Evolutionary conservation across 23 tunicate genomes (phyloP), one percentile per base, ranked within the genome.

Genomic region (Trididemnum clinides): DNA sequence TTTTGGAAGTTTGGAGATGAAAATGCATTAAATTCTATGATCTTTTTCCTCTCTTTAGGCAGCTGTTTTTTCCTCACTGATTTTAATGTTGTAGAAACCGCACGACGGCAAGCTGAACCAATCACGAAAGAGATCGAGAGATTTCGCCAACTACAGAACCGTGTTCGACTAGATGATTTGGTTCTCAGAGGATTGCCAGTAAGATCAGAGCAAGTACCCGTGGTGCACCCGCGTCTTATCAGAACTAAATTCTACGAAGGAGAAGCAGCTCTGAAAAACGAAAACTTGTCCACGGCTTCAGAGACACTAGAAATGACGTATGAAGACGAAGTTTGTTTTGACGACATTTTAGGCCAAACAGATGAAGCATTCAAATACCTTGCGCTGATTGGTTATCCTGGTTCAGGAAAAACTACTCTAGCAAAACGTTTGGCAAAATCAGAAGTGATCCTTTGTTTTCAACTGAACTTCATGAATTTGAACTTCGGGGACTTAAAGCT

Each of bases 331-430:
- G 23, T 80, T 4, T 7, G 6, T 1, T 80, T 80, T 25, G 76
- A 37, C 1, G 37, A 64, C 1, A 33, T 82, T 33, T 28, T 58
- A 33, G 2, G 33, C 1, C 4, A n/a, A 0, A 50, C 21, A 29
- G 50, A 20, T 25, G 71, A 51, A 57, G 0, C 18, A 23, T 22
- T 34, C 71, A 12, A 18, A 2, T 82, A 49, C 25, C 28, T 64
- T 64, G 59, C 76, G 64, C 23, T 82, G 31, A 64, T 82, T 34
- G 86, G 86, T 38, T 28, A 38, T 34, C 86, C 86, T 10, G 86
- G 86, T 5, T 64, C 76, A 4, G 86, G 86, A 34, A 82, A 82
- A 64, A 82, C 86, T 25, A 82, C 86, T 1, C 39, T 32, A 25
- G 37, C 86, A 0, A 64, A 64, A 64, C 36, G 76, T 34, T 29